A percentile compares a stretch with the other conserved stretches of the same genome.
These are phyloP conservation scores for Xiphophorus hellerii DNA, from an alignment of 2,113 vertebrate genomes.

Conservation along the genomic window DNA sequence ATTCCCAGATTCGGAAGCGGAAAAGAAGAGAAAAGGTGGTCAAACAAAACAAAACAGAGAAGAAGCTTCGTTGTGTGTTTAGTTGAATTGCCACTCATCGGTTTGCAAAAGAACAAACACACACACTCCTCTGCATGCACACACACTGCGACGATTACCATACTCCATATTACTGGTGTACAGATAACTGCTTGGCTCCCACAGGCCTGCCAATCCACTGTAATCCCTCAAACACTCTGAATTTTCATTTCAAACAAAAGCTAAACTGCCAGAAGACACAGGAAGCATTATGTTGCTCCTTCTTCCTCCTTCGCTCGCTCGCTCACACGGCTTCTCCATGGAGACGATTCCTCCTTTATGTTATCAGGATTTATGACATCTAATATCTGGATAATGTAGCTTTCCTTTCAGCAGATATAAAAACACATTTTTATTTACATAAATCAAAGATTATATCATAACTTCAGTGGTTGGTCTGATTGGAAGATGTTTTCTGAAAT, in stretches of 20 bases:
- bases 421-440: conserved; percentile 4
- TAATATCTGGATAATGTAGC: conserved; percentile 57
- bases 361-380: conserved; percentile 60
- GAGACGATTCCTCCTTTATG: conserved; percentile 46
- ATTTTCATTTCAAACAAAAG: conserved; percentile 85
- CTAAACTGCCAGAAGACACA: conserved; percentile 76
- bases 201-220: conserved; percentile 79
- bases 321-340: conserved; percentile 34
- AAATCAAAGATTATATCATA: conserved; percentile 16
- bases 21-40: conserved; percentile 20
- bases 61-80: conserved; percentile 27
- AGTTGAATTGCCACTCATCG: conserved; percentile 56
- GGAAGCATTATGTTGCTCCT: conserved; percentile 64
- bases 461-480: conserved; percentile 28
- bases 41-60: conserved; percentile 10
- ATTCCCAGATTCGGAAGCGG: not conserved
- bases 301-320: conserved; percentile 11
- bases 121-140: conserved; percentile 29
- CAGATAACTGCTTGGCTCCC: conserved; percentile 76
- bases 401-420: conserved; percentile 3
- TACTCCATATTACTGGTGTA: conserved; percentile 73
- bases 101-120: conserved; percentile 42
- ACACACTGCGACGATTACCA: conserved; percentile 64
- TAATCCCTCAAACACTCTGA: conserved; percentile 83
- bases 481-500: not conserved